Base-by-base conservation (phyloP, 2,888 invertebrate species). In the Prenolepis imparis region DNA sequence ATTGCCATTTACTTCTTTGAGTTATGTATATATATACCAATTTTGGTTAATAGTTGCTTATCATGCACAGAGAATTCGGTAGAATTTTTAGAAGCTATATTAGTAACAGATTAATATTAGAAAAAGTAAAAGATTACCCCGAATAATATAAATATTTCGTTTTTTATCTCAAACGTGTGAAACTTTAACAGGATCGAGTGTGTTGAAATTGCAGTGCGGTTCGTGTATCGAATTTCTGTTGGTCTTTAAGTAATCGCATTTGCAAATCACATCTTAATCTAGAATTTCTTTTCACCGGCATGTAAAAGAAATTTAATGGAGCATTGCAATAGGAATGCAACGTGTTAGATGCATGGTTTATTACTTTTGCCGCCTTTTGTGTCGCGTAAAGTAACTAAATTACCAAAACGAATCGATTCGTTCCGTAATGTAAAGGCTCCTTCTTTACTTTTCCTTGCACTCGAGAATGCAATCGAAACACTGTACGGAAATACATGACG, bases 331-430 rank as follows among this genome's bases (percentile, higher is more conserved):
- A 44, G 36, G 12, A 78, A 68, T 44, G 66, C 55, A 67, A 78
- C 72, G 24, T 61, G n/a, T 68, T 70, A 78, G 32, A 59, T 32
- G 24, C 32, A 32, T 44, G 78, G 78, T 44, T 78, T 78, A 80
- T 80, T 80, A 70, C 59, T 70, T 21, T 78, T 36, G 68, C 18
- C 28, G 9, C 21, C 59, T 70, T 70, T 70, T 68, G n/a, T 41
- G n/a, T 5, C 41, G 32, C 15, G 28, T 48, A 59, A 61, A 70
- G 44, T 59, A 77, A 59, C 59, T 21, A 12, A 44, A 80, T 80
- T 80, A 80, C 44, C 44, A 72, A 80, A 80, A 59, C 78, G 72
- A 72, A 80, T 80, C 70, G 21, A 59, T 21, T 78, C n/a, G 59
- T 48, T 44, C 72, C 48, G 36, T 59, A 48, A 36, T 52, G n/a